phyloP scores from a whole-genome alignment of 37 sponge, comb jelly and placozoan species.

The Beroe forskalii region DNA sequence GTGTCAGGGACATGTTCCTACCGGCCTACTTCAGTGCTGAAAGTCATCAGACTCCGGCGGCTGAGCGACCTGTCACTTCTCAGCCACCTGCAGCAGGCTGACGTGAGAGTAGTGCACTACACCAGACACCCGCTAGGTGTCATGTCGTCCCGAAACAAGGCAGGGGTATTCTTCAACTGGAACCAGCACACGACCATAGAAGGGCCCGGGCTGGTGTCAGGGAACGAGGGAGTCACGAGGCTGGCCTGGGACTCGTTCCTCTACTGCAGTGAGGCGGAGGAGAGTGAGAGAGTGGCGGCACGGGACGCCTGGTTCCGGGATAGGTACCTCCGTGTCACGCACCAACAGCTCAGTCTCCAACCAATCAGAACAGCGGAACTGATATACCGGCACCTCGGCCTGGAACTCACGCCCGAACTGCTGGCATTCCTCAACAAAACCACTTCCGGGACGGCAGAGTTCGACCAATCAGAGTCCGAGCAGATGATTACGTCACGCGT shows the following conservation, averaged over 20 bases:
- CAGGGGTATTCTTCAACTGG: neutral
- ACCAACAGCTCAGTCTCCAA: neutral
- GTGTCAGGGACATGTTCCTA: neutral
- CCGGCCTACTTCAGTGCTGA: neutral
- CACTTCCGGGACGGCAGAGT: neutral
- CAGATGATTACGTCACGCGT: neutral
- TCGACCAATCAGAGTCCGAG: neutral
- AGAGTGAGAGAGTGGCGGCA: neutral
- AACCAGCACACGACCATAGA: neutral
- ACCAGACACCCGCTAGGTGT: neutral
- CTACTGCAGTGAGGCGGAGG: neutral
- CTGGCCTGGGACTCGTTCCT: neutral
- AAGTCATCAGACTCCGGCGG: neutral
- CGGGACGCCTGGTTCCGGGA: neutral
- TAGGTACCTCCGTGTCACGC: neutral
- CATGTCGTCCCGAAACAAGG: neutral
- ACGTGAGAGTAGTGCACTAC: neutral
- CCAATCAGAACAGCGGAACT: neutral
- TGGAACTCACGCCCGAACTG: conserved; percentile 2
- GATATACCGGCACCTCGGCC: neutral
- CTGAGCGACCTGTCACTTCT: neutral
- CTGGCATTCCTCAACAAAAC: neutral
- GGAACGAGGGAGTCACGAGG: neutral
- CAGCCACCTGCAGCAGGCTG: neutral
- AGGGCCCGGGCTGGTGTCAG: neutral